A percentile compares a stretch with the other conserved stretches of the same genome.
phyloP scores from a whole-genome alignment of 2,113 vertebrate species.

The Antechinus flavipes region DNA sequence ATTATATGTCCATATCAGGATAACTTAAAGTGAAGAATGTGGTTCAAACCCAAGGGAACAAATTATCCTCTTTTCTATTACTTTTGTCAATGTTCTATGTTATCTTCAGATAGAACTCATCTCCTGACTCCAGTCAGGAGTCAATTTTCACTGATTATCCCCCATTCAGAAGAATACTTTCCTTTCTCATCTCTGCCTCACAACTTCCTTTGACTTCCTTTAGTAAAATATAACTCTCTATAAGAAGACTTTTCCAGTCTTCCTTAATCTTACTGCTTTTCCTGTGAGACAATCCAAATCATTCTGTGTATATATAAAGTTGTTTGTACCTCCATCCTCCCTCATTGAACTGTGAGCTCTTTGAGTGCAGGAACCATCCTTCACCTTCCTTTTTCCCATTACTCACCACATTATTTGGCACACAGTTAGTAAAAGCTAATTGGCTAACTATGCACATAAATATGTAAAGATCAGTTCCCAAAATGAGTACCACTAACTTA shows the following conservation, averaged over 20 bases:
- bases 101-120: background rate
- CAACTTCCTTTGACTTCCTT: background rate
- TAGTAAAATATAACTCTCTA: background rate
- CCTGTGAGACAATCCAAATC: background rate
- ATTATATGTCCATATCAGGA: background rate
- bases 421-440: background rate
- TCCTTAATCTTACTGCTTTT: background rate
- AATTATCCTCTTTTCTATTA: background rate
- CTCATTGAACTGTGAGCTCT: too few relatives aligned
- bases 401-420: background rate
- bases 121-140: background rate
- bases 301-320: background rate
- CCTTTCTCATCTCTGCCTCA: background rate
- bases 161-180: background rate
- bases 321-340: too few relatives aligned
- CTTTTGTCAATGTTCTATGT: constrained; percentile 17
- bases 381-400: background rate
- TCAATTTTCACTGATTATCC: background rate
- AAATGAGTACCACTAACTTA: background rate
- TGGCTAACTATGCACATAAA: background rate
- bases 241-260: background rate
- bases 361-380: background rate
- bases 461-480: background rate
- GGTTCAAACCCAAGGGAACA: background rate
- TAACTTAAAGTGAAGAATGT: constrained; percentile 24